Conservation (phyloP, 2,113 vertebrate species). For the Scytalopus superciliaris region DNA sequence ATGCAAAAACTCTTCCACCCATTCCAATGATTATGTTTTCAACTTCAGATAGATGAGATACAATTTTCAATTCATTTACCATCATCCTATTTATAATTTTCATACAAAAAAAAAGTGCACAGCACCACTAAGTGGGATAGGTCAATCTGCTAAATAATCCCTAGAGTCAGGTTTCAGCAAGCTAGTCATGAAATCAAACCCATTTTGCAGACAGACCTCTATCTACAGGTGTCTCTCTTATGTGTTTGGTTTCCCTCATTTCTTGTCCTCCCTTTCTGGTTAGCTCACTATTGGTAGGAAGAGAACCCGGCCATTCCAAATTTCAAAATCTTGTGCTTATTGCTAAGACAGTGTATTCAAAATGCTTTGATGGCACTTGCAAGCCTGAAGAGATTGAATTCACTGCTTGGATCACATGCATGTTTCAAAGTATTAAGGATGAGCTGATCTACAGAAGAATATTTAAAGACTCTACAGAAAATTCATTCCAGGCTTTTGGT, state of each 20-base stretch:
- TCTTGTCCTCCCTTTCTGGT: not conserved
- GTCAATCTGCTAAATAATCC: not conserved
- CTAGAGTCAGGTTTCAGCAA: not conserved
- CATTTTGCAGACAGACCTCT: not conserved
- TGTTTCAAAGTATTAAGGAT: not conserved
- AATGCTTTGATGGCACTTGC: not conserved
- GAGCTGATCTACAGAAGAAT: not conserved
- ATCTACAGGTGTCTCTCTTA: not conserved
- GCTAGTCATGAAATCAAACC: not conserved
- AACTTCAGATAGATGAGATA: not conserved
- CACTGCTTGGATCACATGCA: not conserved
- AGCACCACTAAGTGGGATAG: not conserved
- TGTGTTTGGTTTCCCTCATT: not conserved
- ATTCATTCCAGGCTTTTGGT: not conserved
- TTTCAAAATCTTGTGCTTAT: not conserved
- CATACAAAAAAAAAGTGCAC: not conserved
- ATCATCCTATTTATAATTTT: not conserved
- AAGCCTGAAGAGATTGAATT: not conserved
- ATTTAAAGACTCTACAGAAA: not conserved
- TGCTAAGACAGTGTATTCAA: not conserved
- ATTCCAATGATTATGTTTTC: not conserved
- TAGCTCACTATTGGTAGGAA: not conserved
- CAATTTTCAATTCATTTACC: not conserved
- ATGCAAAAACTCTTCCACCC: fast-evolving
- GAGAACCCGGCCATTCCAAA: fast-evolving